Conservation (phyloP, 2,888 invertebrate species). For the Macrophya annulata region DNA sequence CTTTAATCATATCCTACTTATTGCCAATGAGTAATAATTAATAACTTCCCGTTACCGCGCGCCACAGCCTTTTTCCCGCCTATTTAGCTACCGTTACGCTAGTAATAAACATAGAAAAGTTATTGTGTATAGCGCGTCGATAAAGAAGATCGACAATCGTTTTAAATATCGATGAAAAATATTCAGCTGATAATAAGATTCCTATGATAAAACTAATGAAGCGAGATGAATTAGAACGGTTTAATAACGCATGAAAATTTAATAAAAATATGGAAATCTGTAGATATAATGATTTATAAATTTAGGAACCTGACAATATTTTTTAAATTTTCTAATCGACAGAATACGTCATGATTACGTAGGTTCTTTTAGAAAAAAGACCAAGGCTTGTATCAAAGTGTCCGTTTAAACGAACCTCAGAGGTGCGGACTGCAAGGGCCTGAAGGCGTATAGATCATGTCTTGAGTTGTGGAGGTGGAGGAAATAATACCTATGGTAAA, state of each 20-base stretch:
- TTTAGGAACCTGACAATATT: background rate
- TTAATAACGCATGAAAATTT: background rate
- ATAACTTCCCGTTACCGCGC: background rate
- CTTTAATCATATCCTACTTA: background rate
- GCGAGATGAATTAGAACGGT: background rate
- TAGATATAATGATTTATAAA: background rate
- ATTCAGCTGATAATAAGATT: background rate
- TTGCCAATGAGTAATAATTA: background rate
- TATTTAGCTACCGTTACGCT: background rate
- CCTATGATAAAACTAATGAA: background rate
- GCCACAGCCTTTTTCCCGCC: background rate
- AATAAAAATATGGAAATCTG: background rate
- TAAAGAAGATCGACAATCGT: background rate
- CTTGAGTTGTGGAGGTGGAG: conserved; percentile 63
- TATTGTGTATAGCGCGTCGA: background rate
- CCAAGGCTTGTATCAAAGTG: background rate
- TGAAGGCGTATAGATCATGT: conserved; percentile 63
- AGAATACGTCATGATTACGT: background rate
- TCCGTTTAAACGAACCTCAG: conserved; percentile 12
- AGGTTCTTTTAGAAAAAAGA: background rate
- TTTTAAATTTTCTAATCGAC: background rate
- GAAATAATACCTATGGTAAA: conserved; percentile 64
- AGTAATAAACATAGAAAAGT: background rate
- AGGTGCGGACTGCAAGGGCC: conserved; percentile 54
- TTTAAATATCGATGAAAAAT: background rate